Conservation (phyloP, 1,140 invertebrate genomes). For the Neocloeon triangulifer region DNA sequence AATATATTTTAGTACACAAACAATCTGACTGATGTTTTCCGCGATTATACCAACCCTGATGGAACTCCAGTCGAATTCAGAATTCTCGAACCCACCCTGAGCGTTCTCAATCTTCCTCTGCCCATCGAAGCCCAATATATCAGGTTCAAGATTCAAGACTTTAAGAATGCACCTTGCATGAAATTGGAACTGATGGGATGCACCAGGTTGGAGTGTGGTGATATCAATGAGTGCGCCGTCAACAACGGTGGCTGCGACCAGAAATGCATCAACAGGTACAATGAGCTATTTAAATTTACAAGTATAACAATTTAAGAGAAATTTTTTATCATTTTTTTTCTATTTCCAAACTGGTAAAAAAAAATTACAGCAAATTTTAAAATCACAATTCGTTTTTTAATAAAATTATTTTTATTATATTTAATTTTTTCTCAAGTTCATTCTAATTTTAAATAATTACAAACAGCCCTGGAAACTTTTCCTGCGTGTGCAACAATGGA, state of each 20-base stretch:
- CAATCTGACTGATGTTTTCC: conserved; percentile 69
- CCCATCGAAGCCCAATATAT: conserved; percentile 81
- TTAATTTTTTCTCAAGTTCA: not conserved
- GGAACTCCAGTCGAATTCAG: conserved; percentile 82
- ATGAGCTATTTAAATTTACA: not conserved
- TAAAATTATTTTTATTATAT: not conserved
- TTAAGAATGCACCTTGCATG: conserved; percentile 47
- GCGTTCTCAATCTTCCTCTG: conserved; percentile 69
- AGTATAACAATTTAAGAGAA: not conserved
- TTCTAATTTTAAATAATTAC: conserved; percentile 12
- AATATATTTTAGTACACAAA: conserved; percentile 44
- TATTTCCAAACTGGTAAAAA: conserved; percentile 20
- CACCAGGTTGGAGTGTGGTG: conserved; percentile 67
- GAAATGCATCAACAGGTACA: conserved; percentile 63
- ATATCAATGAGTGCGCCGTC: conserved; percentile 75
- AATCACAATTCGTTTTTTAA: too few relatives aligned
- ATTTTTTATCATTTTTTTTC: not conserved
- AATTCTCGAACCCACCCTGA: conserved; percentile 64
- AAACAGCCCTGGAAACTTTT: conserved; percentile 62
- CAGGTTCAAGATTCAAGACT: conserved; percentile 54
- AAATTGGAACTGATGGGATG: conserved; percentile 88
- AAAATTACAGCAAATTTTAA: conserved; percentile 13
- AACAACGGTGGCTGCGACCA: conserved; percentile 88
- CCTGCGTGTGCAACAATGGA: conserved; percentile 77
- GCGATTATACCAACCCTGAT: conserved; percentile 76